Conservation (phyloP, 2,888 invertebrate genomes). For the Malachius bipustulatus region DNA sequence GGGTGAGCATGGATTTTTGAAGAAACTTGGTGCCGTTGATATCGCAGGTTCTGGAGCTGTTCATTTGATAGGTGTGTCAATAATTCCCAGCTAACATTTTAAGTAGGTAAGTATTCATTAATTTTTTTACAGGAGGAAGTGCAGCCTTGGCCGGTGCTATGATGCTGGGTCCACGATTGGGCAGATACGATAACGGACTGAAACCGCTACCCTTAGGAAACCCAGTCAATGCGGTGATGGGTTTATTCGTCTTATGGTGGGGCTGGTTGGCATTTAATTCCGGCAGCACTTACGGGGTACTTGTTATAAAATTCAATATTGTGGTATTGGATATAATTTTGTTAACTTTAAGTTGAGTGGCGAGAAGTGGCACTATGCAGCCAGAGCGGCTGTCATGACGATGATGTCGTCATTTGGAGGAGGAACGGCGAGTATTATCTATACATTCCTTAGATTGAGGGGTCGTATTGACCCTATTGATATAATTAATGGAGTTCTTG, state of each 20-base stretch:
- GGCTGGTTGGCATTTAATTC: constrained; percentile 95
- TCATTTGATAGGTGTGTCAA: constrained; percentile 60
- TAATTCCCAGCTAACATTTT: too few relatives aligned
- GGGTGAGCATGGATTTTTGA: constrained; percentile 79
- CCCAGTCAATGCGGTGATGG: constrained; percentile 85
- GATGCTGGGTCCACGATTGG: constrained; percentile 80
- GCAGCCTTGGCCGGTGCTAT: constrained; percentile 78
- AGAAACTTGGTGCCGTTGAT: constrained; percentile 74
- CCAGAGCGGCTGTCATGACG: constrained; percentile 78
- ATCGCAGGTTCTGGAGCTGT: constrained; percentile 89
- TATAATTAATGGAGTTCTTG: constrained; percentile 79
- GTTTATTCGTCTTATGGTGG: constrained; percentile 91
- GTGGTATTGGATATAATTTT: neutral
- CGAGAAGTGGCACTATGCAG: constrained; percentile 84
- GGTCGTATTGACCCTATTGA: constrained; percentile 70
- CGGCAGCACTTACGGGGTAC: constrained; percentile 72
- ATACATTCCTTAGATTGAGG: constrained; percentile 53
- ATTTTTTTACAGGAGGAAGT: constrained; percentile 43
- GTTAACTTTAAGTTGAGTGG: constrained; percentile 49
- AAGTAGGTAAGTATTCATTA: too few relatives aligned
- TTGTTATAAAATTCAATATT: constrained; percentile 17
- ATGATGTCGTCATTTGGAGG: constrained; percentile 88
- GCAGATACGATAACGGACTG: constrained; percentile 67
- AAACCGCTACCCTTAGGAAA: constrained; percentile 69
- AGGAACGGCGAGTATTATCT: constrained; percentile 57